phyloP scores from a whole-genome alignment of 1,140 invertebrate species.

The Drosophila mayri region DNA sequence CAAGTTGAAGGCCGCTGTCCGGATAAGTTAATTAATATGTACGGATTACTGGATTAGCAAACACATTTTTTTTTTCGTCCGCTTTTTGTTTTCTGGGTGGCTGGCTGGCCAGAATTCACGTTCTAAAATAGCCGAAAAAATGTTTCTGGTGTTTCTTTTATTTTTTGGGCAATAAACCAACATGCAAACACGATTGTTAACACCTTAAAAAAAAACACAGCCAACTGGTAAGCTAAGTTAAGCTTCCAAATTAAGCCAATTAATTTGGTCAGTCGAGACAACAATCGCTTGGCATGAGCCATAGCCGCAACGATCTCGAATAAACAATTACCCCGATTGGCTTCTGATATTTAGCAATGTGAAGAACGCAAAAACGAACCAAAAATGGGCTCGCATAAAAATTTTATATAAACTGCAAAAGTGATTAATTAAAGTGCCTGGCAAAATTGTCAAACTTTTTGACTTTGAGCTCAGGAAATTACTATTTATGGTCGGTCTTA shows the following conservation, averaged over 20 bases:
- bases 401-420: conserved; percentile 29
- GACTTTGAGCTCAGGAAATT: conserved; percentile 36
- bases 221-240: conserved; percentile 3
- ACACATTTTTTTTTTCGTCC: neutral
- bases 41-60: conserved; percentile 21
- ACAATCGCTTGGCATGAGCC: conserved; percentile 61
- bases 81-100: conserved; percentile 5
- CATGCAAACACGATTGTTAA: conserved; percentile 69
- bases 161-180: conserved; percentile 33
- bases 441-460: conserved; percentile 52
- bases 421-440: conserved; percentile 68
- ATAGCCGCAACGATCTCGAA: conserved; percentile 53
- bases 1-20: conserved; percentile 52
- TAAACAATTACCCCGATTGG: conserved; percentile 60
- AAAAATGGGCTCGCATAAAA: conserved; percentile 33
- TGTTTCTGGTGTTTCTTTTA: neutral
- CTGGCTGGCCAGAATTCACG: conserved; percentile 21
- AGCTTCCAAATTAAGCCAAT: conserved; percentile 55
- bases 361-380: conserved; percentile 40
- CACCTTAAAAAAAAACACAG: conserved; percentile 46
- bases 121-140: conserved; percentile 40
- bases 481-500: conserved; percentile 44
- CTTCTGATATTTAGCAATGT: conserved; percentile 43
- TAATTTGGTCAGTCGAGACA: conserved; percentile 62
- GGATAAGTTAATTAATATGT: conserved; percentile 55